Conservation (phyloP, 1,140 invertebrate species). For the Drosophila busckii region DNA sequence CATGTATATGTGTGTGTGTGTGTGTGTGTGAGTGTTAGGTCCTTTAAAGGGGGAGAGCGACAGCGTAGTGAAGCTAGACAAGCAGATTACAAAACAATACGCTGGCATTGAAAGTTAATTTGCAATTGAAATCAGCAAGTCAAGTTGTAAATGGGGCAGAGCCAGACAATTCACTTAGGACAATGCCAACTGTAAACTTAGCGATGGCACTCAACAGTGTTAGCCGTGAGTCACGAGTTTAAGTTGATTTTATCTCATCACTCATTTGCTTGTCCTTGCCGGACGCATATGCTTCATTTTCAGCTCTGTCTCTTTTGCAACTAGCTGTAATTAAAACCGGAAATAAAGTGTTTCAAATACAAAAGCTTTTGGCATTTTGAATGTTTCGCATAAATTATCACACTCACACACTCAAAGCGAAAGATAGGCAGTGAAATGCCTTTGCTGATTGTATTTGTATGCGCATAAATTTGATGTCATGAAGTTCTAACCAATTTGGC, state of each 20-base stretch:
- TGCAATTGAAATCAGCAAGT: conserved; percentile 64
- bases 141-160: conserved; percentile 35
- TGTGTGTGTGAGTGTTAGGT: not conserved
- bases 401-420: conserved; percentile 8
- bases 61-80: conserved; percentile 1
- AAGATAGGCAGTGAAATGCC: conserved; percentile 33
- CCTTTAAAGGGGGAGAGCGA: not conserved
- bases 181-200: conserved; percentile 19
- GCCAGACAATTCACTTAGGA: conserved; percentile 31
- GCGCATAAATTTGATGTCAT: conserved; percentile 57
- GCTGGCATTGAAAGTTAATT: conserved; percentile 54
- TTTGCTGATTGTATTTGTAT: conserved; percentile 53
- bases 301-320: conserved; percentile 17
- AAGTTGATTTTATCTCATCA: too few species aligned
- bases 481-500: conserved; percentile 29
- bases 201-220: too few species aligned
- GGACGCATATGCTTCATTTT: conserved; percentile 18
- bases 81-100: conserved; percentile 32
- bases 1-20: not conserved
- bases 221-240: too few species aligned
- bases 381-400: conserved; percentile 41
- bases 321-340: conserved; percentile 46
- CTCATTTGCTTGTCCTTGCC: not conserved
- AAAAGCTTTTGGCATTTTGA: conserved; percentile 21
- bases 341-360: conserved; percentile 8